Evolutionary conservation across 2,888 invertebrate species (phyloP).

Genomic region (Apomyelois bistriatella): DNA sequence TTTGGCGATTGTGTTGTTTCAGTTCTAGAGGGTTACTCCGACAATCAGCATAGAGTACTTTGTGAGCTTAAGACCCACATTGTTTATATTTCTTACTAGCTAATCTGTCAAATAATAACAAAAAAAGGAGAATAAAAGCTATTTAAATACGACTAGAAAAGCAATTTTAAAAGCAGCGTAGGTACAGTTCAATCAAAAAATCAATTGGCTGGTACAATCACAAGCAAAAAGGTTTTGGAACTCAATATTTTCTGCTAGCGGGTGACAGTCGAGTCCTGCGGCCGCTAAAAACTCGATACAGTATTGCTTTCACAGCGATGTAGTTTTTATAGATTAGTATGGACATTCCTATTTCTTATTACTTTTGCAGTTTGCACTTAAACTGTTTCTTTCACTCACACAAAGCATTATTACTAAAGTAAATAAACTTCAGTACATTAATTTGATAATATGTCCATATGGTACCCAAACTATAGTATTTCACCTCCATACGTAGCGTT

Average conservation of each 20-base stretch:
- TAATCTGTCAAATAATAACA: background rate
- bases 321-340: conserved; percentile 32
- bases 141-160: background rate
- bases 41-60: no score
- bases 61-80: no score
- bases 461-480: no score
- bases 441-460: no score
- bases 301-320: conserved; percentile 78
- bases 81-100: no score
- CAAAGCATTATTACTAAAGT: no score
- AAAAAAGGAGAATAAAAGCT: background rate
- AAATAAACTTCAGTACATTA: no score
- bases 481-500: no score
- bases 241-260: conserved; percentile 69
- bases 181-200: conserved; percentile 47
- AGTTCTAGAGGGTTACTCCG: no score
- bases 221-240: conserved; percentile 52
- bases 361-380: no score
- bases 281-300: conserved; percentile 76
- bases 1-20: no score
- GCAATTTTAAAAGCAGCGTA: background rate
- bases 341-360: conserved; percentile 34
- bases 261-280: conserved; percentile 57
- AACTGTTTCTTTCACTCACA: no score
- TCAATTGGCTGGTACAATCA: conserved; percentile 55